These are phyloP conservation scores for Conopomorpha cramerella DNA, from an alignment of 1,140 invertebrate species.

Conservation along the genomic window DNA sequence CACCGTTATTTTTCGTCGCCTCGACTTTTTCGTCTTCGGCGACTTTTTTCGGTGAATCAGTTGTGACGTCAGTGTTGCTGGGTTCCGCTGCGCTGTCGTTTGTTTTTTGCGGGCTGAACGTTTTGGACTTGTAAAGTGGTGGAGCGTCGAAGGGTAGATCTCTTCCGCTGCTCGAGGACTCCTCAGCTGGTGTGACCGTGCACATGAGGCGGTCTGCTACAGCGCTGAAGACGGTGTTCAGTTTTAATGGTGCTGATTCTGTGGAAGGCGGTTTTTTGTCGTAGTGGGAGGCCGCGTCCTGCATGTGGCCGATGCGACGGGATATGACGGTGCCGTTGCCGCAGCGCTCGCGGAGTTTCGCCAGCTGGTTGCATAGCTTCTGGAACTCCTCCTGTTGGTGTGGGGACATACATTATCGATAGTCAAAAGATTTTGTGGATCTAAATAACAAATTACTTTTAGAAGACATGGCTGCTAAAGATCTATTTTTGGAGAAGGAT, in stretches of 20 bases:
- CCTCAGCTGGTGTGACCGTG: slow-evolving; percentile 51
- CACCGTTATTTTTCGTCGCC: slow-evolving; percentile 27
- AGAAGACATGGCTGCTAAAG: no score
- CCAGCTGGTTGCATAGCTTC: slow-evolving; percentile 78
- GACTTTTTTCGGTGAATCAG: slow-evolving; percentile 35
- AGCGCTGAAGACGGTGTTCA: slow-evolving; percentile 57
- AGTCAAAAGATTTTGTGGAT: no score
- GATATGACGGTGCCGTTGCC: slow-evolving; percentile 73
- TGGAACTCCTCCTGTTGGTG: slow-evolving; percentile 79
- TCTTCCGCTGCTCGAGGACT: slow-evolving; percentile 53
- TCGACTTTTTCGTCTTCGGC: slow-evolving; percentile 32
- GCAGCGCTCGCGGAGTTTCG: slow-evolving; percentile 79
- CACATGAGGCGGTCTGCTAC: slow-evolving; percentile 56
- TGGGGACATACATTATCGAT: no score
- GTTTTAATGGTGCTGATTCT: slow-evolving; percentile 46
- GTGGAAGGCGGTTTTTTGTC: slow-evolving; percentile 36
- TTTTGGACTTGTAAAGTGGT: slow-evolving; percentile 50
- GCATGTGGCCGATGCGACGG: slow-evolving; percentile 80
- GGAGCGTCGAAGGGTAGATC: slow-evolving; percentile 48
- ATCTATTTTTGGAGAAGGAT: no score
- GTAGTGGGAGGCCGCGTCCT: slow-evolving; percentile 65
- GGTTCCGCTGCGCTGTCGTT: slow-evolving; percentile 45
- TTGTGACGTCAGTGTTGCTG: slow-evolving; percentile 45
- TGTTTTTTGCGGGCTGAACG: slow-evolving; percentile 57
- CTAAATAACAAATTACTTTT: no score